Evolutionary conservation across 2,888 invertebrate genomes (phyloP).

Genomic region (Catotricha subobsoleta): DNA sequence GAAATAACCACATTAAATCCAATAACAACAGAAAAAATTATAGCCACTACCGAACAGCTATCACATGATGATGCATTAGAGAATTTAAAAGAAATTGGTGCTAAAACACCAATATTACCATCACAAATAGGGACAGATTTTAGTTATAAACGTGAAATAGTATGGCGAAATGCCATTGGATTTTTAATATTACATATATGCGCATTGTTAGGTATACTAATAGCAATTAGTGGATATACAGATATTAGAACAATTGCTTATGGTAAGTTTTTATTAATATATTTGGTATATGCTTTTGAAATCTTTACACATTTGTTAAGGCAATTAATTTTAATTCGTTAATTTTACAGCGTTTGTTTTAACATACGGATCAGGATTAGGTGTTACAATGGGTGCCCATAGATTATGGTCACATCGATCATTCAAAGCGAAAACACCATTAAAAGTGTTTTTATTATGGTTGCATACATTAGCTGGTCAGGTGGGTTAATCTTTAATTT

Average conservation of each 20-base stretch:
- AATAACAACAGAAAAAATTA: background rate
- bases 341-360: slow-evolving; percentile 17
- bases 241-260: slow-evolving; percentile 21
- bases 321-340: slow-evolving; percentile 8
- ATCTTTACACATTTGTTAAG: slow-evolving; percentile 11
- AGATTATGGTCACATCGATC: slow-evolving; percentile 59
- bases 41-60: background rate
- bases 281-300: background rate
- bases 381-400: slow-evolving; percentile 67
- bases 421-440: slow-evolving; percentile 50
- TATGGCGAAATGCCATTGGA: slow-evolving; percentile 43
- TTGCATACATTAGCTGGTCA: slow-evolving; percentile 59
- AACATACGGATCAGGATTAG: slow-evolving; percentile 30
- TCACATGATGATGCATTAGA: slow-evolving; percentile 7
- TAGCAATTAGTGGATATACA: slow-evolving; percentile 15
- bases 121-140: slow-evolving; percentile 33
- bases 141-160: slow-evolving; percentile 33
- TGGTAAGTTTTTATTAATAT: slow-evolving; percentile 26
- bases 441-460: slow-evolving; percentile 41
- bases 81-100: slow-evolving; percentile 9
- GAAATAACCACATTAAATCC: slow-evolving; percentile 5
- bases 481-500: no score
- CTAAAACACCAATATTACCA: slow-evolving; percentile 15
- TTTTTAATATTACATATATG: slow-evolving; percentile 37
- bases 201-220: slow-evolving; percentile 16